Conservation (phyloP, 2,797 vertebrate species). For the Luscinia megarhynchos region DNA sequence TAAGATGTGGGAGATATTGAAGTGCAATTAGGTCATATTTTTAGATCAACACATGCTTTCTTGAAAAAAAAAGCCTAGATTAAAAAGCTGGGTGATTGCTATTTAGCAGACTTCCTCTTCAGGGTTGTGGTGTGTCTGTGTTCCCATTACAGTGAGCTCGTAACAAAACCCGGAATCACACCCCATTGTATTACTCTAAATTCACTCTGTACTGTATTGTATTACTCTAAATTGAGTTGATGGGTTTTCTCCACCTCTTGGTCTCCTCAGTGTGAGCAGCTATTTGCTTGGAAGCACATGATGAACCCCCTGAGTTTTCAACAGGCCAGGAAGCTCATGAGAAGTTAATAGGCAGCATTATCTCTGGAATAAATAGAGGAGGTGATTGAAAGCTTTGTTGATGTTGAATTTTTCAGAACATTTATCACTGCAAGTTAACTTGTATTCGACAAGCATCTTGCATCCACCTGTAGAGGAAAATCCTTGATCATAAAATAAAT, state of each 20-base stretch:
- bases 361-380: background rate
- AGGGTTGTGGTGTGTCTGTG: background rate
- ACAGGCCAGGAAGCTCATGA: background rate
- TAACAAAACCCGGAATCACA: constrained; percentile 48
- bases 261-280: background rate
- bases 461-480: background rate
- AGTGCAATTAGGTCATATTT: background rate
- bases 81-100: background rate
- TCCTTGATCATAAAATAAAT: background rate
- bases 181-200: constrained; percentile 7
- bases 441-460: background rate
- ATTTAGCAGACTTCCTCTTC: background rate
- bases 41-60: background rate
- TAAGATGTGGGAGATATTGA: background rate
- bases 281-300: background rate
- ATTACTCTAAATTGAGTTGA: background rate
- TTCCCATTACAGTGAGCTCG: background rate
- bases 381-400: background rate
- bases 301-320: background rate
- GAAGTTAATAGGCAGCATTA: background rate
- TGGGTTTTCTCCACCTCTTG: background rate
- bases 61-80: background rate
- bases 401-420: background rate
- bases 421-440: background rate
- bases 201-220: background rate